Percentiles rank a stretch among this genome's conserved stretches.
phyloP scores from a whole-genome alignment of 2,888 invertebrate genomes.

The Dysmachus trigonus region DNA sequence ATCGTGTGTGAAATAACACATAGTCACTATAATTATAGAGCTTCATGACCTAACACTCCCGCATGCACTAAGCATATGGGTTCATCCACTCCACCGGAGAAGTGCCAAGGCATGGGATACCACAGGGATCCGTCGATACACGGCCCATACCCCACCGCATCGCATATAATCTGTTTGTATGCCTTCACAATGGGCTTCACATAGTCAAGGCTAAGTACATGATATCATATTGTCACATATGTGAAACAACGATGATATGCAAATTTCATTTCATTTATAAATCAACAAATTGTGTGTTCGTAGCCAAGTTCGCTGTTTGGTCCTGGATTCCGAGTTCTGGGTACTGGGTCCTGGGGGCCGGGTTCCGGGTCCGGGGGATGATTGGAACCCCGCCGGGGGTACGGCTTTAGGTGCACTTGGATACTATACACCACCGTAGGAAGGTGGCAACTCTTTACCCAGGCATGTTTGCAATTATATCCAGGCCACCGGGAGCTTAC shows the following conservation, averaged over 20 bases:
- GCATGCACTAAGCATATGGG: slow-evolving; percentile 34
- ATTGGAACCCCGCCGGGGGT: background rate
- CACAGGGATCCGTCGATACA: slow-evolving; percentile 40
- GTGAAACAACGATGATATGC: slow-evolving; percentile 45
- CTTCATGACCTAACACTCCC: slow-evolving; percentile 30
- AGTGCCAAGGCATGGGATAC: slow-evolving; percentile 13
- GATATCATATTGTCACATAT: slow-evolving; percentile 41
- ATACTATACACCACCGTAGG: background rate
- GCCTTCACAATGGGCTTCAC: slow-evolving; percentile 10
- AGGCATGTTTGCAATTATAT: slow-evolving; percentile 38
- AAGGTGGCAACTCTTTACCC: slow-evolving; percentile 20
- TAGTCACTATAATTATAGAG: slow-evolving; percentile 37
- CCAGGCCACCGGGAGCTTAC: slow-evolving; percentile 41
- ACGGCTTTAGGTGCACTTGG: background rate
- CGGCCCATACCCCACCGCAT: slow-evolving; percentile 26
- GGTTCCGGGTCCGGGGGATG: background rate
- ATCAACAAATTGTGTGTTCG: slow-evolving; percentile 39
- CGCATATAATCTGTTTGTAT: slow-evolving; percentile 40
- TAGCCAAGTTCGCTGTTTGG: background rate
- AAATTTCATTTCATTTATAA: slow-evolving; percentile 46
- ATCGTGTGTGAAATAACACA: slow-evolving; percentile 34
- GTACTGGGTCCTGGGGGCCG: too few species aligned
- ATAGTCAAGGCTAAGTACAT: slow-evolving; percentile 15
- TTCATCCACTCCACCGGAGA: slow-evolving; percentile 1
- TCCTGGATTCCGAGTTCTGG: too few species aligned